Percentiles rank a stretch among this genome's conserved stretches.
phyloP scores from a whole-genome alignment of 2,113 vertebrate species.

The Raphicerus campestris region DNA sequence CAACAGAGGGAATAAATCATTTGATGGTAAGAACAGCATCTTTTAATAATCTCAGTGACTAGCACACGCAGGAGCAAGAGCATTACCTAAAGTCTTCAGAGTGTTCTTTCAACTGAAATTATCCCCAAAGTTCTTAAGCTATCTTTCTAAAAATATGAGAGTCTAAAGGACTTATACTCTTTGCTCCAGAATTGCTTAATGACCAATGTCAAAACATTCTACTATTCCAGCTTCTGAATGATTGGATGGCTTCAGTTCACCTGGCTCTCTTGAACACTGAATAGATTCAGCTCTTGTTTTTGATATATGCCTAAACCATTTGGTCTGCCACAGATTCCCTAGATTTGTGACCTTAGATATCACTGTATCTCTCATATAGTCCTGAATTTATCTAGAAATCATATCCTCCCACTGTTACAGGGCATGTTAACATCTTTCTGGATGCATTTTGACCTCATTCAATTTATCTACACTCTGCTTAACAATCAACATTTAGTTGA shows the following conservation, averaged over 20 bases:
- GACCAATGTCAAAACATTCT: neutral
- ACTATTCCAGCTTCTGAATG: neutral
- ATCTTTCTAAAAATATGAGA: neutral
- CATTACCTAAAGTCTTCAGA: neutral
- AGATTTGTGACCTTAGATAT: neutral
- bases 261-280: neutral
- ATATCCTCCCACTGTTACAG: neutral
- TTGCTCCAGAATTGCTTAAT: neutral
- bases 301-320: neutral
- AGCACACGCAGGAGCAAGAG: neutral
- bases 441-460: neutral
- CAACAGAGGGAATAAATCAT: neutral
- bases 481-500: neutral
- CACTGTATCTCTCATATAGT: neutral
- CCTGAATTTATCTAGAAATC: neutral
- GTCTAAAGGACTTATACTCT: neutral
- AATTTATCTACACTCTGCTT: neutral
- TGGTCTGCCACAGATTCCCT: neutral
- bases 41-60: neutral
- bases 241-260: neutral
- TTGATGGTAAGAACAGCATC: neutral
- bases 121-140: neutral
- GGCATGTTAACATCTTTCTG: neutral
- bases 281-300: neutral
- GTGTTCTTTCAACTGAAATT: neutral